Evolutionary conservation across 2,888 invertebrate genomes (phyloP), one percentile per base, ranked within the genome.

Genomic region (Synanthedon vespiformis): DNA sequence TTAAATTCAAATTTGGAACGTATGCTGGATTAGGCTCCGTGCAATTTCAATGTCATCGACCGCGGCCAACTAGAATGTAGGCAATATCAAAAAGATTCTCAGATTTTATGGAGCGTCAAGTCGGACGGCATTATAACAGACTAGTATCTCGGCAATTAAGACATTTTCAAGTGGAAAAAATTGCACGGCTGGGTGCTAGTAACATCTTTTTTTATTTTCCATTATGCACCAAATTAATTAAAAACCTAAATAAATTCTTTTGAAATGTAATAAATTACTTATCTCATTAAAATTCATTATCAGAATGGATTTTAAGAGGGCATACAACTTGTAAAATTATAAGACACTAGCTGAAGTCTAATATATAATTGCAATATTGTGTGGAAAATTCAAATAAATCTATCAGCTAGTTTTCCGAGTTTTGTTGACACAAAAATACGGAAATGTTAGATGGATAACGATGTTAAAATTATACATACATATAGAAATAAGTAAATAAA

Each of bases 71-170:
- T 73, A 75, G 74, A 77, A 72, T 70, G 72, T 73, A 34, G 34
- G 34, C 34, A 71, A 72, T 61, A 65, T 69, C 67, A 66, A 73
- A 52, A 68, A 70, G 69, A 67, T 73, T 75, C 70, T 77, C 58
- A 76, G 79, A 77, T 75, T 84, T 85, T 84, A 85, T 84, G 80
- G 78, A 80, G 73, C 85, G 82, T 78, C 79, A 80, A 83, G 80
- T 67, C 65, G 63, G 61, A 61, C 59, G 61, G 63, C 62, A 61
- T 62, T 58, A 34, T 34, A 34, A 34, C 34, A 34, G 34, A 34
- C 34, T 34, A 34, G 34, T 8, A 34, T 6, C 34, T 10, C 34
- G 60, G 72, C 71, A 83, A 84, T 84, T 82, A 85, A 79, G 68
- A 77, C 65, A 71, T 73, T 74, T 78, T 70, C 70, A 61, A 74